phyloP scores from a whole-genome alignment of 1,140 invertebrate genomes.

The Oncopeltus fasciatus region DNA sequence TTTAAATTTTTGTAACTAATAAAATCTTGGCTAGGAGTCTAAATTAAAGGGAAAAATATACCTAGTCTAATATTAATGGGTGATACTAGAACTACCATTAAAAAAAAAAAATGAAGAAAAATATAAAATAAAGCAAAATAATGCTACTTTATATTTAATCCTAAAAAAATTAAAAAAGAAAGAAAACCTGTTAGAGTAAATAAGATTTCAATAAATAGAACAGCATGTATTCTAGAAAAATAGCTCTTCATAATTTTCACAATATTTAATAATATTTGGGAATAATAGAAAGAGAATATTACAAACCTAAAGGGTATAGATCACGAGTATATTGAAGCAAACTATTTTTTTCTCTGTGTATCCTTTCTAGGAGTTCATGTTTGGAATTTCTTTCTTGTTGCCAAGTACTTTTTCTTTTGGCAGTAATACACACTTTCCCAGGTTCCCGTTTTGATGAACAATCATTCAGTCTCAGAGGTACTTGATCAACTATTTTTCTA shows the following conservation, averaged over 20 bases:
- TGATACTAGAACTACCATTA: no score
- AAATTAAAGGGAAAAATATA: no score
- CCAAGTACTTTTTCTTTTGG: slow-evolving; percentile 25
- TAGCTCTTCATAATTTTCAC: neutral
- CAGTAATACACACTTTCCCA: slow-evolving; percentile 21
- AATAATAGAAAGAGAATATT: neutral
- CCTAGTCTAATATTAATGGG: no score
- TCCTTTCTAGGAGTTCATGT: slow-evolving; percentile 27
- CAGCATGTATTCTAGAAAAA: neutral
- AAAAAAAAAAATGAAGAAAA: no score
- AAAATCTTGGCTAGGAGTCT: no score
- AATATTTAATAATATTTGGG: neutral
- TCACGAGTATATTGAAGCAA: slow-evolving; percentile 28
- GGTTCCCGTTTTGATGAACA: slow-evolving; percentile 13
- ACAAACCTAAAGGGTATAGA: slow-evolving; percentile 32
- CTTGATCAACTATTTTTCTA: slow-evolving; percentile 25
- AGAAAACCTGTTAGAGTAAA: no score
- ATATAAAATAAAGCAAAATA: no score
- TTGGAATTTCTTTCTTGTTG: slow-evolving; percentile 23
- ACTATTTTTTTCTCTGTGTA: slow-evolving; percentile 22
- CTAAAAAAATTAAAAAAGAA: no score
- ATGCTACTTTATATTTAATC: no score
- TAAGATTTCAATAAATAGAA: neutral
- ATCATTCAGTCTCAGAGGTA: neutral
- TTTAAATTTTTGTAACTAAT: no score